Base-by-base conservation (phyloP, 1,140 invertebrate genomes). In the Apis cerana region DNA sequence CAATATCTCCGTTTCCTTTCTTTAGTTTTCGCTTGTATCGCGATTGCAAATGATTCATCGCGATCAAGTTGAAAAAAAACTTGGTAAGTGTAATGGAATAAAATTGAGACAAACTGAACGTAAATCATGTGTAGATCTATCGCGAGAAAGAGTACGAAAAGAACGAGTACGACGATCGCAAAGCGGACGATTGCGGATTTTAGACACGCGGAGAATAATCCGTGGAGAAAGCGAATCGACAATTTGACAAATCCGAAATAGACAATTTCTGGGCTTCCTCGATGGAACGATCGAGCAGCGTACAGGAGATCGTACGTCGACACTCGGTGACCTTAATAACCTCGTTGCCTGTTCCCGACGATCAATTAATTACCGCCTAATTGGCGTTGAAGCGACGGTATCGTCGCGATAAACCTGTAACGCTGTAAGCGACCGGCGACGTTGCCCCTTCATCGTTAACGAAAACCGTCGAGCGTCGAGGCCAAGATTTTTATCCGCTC, bases 321-420 rank as follows among this genome's bases (percentile, higher is more conserved):
- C 82, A 61, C 80, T 84, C 64, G 69, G 50, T 89, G 88, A 87
- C 89, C 83, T 65, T 89, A 90, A 90, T 90, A 90, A 90, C 78
- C 82, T 90, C 87, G 85, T 85, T 88, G 82, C 75, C 71, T 79
- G 83, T 75, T 90, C 89, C 87, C 85, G 80, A 84, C 83, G 87
- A 89, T 90, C 89, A 89, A 90, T 90, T 90, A 90, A 89, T 89
- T 90, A 90, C 85, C 83, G 80, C 85, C 85, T 90, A 89, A 90
- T 90, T 90, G 83, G 82, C 84, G 85, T 84, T 84, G 87, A 90
- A 89, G 80, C 82, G 81, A 70, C 88, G 71, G 80, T 86, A 88
- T 84, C 84, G 77, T 61, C 68, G 67, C 69, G 82, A 80, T 72
- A 85, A 71, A 82, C 82, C 78, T 84, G 83, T 80, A 70, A 83